Evolutionary conservation across 2,113 vertebrate genomes (phyloP).

Genomic region (Hippocampus barbouri): DNA sequence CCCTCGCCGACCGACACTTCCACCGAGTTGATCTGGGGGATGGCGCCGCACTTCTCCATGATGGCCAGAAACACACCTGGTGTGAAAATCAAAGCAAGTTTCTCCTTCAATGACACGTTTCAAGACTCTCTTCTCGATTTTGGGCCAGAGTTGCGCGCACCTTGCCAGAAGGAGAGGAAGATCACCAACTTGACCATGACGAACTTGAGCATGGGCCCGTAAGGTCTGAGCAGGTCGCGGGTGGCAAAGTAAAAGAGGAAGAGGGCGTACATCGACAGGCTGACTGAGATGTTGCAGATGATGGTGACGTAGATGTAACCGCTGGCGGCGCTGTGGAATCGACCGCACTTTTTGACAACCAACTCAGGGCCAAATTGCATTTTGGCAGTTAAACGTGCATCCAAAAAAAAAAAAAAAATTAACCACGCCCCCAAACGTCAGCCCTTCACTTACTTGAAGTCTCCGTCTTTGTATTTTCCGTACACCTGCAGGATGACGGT

Average conservation of each 20-base stretch:
- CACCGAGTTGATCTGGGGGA: slow-evolving; percentile 87
- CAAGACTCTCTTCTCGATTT: too few relatives aligned
- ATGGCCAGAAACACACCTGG: slow-evolving; percentile 95
- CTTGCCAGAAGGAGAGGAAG: slow-evolving; percentile 98
- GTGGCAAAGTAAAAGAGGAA: slow-evolving; percentile 96
- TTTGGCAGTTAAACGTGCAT: too few relatives aligned
- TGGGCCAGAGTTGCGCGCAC: slow-evolving; percentile 56
- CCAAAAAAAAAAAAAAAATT: too few relatives aligned
- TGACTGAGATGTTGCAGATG: slow-evolving; percentile 95
- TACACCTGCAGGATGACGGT: slow-evolving; percentile 94
- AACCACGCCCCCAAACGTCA: not conserved
- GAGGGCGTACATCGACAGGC: slow-evolving; percentile 91
- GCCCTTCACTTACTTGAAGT: slow-evolving; percentile 85
- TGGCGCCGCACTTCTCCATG: slow-evolving; percentile 94
- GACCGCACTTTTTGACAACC: not conserved
- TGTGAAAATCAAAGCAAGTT: not conserved
- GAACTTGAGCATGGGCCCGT: slow-evolving; percentile 95
- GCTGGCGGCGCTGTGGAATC: slow-evolving; percentile 76
- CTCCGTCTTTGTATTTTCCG: slow-evolving; percentile 92
- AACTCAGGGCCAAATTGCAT: too few relatives aligned
- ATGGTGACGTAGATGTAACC: slow-evolving; percentile 96
- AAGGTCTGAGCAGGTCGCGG: slow-evolving; percentile 87
- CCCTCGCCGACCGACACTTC: slow-evolving; percentile 88
- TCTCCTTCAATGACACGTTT: not conserved
- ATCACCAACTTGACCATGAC: slow-evolving; percentile 98